Conservation (phyloP, 2,797 vertebrate species). For the Gallirallus australis region DNA sequence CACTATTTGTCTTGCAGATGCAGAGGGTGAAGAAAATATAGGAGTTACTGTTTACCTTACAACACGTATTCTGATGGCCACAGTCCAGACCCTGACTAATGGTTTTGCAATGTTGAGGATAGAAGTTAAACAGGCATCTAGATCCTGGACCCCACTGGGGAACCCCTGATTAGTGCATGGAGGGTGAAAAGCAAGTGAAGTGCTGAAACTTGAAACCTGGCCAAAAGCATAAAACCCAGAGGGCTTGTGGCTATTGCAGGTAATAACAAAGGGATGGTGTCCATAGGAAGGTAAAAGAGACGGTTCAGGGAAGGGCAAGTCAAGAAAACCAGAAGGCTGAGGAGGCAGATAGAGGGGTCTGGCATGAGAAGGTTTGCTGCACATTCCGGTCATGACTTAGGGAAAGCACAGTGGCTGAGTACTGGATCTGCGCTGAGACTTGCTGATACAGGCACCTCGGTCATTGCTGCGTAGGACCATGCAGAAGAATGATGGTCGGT, state of each 20-base stretch:
- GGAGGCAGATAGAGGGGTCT: neutral
- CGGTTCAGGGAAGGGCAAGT: neutral
- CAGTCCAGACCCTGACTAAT: slow-evolving; percentile 80
- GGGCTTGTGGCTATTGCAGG: slow-evolving; percentile 36
- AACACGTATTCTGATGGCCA: slow-evolving; percentile 75
- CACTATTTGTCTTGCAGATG: slow-evolving; percentile 82
- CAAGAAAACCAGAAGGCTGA: neutral
- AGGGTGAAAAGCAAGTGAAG: slow-evolving; percentile 64
- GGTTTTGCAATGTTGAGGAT: slow-evolving; percentile 78
- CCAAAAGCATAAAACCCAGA: slow-evolving; percentile 65
- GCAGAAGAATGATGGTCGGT: neutral
- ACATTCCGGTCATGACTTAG: neutral
- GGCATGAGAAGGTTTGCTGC: neutral
- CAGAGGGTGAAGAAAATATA: slow-evolving; percentile 63
- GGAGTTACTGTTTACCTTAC: slow-evolving; percentile 72
- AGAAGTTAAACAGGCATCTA: slow-evolving; percentile 81
- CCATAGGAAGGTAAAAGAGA: neutral
- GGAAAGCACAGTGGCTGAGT: neutral
- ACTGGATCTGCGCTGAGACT: neutral
- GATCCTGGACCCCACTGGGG: slow-evolving; percentile 67
- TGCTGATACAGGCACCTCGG: neutral
- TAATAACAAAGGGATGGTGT: slow-evolving; percentile 38
- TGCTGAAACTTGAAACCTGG: slow-evolving; percentile 46
- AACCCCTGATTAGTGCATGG: slow-evolving; percentile 68
- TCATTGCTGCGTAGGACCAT: neutral